phyloP scores from a whole-genome alignment of 2,888 invertebrate species.

The Drosophila kanekoi region DNA sequence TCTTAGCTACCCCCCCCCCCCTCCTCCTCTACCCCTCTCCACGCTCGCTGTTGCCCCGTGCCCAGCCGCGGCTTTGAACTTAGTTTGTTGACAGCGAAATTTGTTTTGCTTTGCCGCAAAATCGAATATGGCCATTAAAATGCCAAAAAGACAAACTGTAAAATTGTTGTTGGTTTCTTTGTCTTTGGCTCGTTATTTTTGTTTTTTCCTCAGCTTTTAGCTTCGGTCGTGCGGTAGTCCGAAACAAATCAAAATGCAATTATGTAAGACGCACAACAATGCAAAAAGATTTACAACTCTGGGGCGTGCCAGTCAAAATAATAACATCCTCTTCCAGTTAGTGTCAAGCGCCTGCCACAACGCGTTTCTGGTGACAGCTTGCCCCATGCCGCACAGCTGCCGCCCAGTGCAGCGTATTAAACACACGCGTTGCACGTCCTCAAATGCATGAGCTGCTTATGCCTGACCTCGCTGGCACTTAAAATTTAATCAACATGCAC shows the following conservation, averaged over 20 bases:
- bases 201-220: no score
- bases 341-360: conserved; percentile 6
- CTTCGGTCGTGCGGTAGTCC: conserved; percentile 29
- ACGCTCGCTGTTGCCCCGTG: background rate
- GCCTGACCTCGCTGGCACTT: conserved; percentile 45
- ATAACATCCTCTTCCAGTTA: conserved; percentile 20
- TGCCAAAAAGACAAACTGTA: conserved; percentile 54
- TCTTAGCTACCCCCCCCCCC: background rate
- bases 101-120: conserved; percentile 40
- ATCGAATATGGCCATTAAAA: conserved; percentile 44
- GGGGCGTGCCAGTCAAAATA: conserved; percentile 16
- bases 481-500: conserved; percentile 55
- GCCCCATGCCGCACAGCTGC: conserved; percentile 27
- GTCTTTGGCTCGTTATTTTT: background rate
- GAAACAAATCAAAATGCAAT: conserved; percentile 32
- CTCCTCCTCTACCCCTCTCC: background rate
- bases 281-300: conserved; percentile 2
- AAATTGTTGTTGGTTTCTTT: conserved; percentile 13
- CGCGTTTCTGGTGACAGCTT: conserved; percentile 30
- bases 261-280: conserved; percentile 25
- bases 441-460: conserved; percentile 17
- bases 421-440: conserved; percentile 1
- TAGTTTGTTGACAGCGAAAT: conserved; percentile 46
- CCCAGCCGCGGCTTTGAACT: background rate
- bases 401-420: background rate